Evolutionary conservation across 2,888 invertebrate species (phyloP).

Genomic region (Epinotia demarniana): DNA sequence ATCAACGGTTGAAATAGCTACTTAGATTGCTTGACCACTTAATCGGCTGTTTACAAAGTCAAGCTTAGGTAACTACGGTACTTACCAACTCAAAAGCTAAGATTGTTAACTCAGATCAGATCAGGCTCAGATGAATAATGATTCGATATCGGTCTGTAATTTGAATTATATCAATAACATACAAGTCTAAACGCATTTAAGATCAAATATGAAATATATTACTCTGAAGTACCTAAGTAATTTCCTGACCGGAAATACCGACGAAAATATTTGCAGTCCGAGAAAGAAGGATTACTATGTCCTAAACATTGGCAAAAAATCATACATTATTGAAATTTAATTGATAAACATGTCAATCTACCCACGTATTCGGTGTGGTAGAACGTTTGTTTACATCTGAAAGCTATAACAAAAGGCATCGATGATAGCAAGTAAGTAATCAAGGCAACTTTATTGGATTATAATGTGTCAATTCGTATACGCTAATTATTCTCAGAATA

Average conservation of each 20-base stretch:
- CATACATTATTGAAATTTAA: too few relatives aligned
- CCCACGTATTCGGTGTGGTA: slow-evolving; percentile 1
- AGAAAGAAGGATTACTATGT: too few relatives aligned
- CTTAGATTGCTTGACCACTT: neutral
- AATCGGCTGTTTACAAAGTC: neutral
- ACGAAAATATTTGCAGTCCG: too few relatives aligned
- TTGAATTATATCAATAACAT: neutral
- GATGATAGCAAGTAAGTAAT: neutral
- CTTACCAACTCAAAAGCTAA: neutral
- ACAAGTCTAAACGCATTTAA: neutral
- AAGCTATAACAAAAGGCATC: neutral
- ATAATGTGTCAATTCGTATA: neutral
- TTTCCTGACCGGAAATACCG: neutral
- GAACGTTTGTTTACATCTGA: slow-evolving; percentile 28
- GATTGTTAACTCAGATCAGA: neutral
- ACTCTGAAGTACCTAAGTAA: neutral
- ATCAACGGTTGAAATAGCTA: neutral
- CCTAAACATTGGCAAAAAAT: too few relatives aligned
- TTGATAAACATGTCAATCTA: neutral
- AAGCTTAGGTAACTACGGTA: neutral
- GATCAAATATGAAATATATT: neutral
- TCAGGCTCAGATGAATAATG: neutral
- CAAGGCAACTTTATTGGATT: neutral
- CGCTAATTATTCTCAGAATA: neutral
- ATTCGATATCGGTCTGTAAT: neutral